These are phyloP conservation scores for Gobius niger DNA, from an alignment of 2,113 vertebrate species.

Conservation along the genomic window DNA sequence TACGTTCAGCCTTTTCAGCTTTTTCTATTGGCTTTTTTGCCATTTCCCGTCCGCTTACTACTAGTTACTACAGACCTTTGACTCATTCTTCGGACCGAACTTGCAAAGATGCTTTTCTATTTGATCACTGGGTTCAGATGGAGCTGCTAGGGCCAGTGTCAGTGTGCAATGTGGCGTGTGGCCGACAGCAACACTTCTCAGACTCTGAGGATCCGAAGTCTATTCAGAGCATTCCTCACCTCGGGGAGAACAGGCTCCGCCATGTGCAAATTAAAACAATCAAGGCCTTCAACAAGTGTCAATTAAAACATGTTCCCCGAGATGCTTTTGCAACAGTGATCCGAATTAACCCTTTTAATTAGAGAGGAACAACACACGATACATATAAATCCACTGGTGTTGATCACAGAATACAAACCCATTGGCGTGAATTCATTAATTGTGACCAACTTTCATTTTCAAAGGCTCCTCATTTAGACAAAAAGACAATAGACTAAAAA, in stretches of 20 bases:
- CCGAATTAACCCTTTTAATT: not conserved
- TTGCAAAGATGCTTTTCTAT: not conserved
- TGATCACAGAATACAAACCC: no score
- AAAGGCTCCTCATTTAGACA: no score
- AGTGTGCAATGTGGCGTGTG: conserved; percentile 52
- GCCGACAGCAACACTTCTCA: conserved; percentile 48
- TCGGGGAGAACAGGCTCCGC: conserved; percentile 54
- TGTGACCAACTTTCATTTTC: no score
- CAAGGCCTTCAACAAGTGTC: conserved; percentile 50
- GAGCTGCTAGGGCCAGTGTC: not conserved
- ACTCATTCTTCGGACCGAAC: not conserved
- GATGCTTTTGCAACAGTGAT: not conserved
- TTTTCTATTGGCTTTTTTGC: no score
- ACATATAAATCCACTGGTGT: not conserved
- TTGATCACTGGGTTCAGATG: not conserved
- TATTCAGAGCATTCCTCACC: conserved; percentile 71
- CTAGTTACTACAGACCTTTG: not conserved
- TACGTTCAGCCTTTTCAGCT: no score
- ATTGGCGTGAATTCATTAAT: no score
- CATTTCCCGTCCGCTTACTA: not conserved
- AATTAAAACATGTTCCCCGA: conserved; percentile 65
- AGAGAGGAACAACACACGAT: not conserved
- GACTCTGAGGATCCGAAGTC: conserved; percentile 33
- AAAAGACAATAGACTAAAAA: no score
- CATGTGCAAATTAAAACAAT: conserved; percentile 74